Evolutionary conservation across 1,140 invertebrate genomes (phyloP), one percentile per base, ranked within the genome.

Genomic region (Musca vetustissima): DNA sequence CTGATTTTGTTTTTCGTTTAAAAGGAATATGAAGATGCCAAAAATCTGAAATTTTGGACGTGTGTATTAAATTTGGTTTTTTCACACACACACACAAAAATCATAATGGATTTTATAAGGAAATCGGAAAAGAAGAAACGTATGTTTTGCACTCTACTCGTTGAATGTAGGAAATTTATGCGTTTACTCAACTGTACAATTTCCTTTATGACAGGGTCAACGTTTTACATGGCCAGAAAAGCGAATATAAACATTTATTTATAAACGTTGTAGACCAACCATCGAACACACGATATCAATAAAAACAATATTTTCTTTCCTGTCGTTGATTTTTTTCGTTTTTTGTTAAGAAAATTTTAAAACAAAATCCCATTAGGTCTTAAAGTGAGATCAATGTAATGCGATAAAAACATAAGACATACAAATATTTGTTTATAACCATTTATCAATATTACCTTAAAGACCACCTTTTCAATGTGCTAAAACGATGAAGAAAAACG

Each of bases 401-500:
- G 3, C 28, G 21, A 2, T 7, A 32, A 28, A 55, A 24, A 21
- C 22, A 55, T 24, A 1, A 55, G 0, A 32, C 4, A 28, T 2
- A 28, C 21, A 1, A n/a, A 32, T 28, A n/a, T 43, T 43, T 43
- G 32, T 6, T 3, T 43, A 8, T 21, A 61, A 61, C 57, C 43
- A 68, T 69, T 64, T 69, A 69, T 69, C 59, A 69, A 28, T 50
- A 32, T 69, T 48, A 69, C 67, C 67, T 64, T 69, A 53, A 43
- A 61, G 36, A 36, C 28, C 32, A 49, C 32, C 57, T 32, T 43
- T 43, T 43, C 2, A 47, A 50, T 50, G 25, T 43, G n/a, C 13
- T 28, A 52, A 48, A 36, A 50, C 48, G 25, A 19, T 32, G 11
- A 43, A 9, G 36, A 55, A 48, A 65, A 47, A 69, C 61, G 61